A percentile compares a stretch with the other conserved stretches of the same genome.
phyloP scores from a whole-genome alignment of 2,113 vertebrate species.

The Lates calcarifer region DNA sequence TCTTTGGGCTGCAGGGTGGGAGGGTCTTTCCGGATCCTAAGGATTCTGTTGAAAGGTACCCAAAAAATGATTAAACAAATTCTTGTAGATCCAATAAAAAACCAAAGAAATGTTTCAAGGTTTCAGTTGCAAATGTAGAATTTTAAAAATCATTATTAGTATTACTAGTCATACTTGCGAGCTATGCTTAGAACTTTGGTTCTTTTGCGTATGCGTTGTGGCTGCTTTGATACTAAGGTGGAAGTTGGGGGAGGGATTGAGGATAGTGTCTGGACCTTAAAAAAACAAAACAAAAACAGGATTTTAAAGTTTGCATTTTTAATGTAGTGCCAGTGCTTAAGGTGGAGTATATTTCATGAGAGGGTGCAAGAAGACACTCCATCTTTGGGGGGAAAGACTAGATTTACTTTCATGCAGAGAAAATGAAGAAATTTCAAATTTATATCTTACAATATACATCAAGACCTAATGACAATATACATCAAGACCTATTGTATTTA shows the following conservation, averaged over 20 bases:
- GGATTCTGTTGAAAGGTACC: slow-evolving; percentile 82
- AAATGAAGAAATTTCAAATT: background rate
- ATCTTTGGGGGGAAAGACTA: background rate
- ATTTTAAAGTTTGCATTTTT: background rate
- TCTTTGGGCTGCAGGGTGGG: slow-evolving; percentile 95
- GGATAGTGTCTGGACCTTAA: slow-evolving; percentile 91
- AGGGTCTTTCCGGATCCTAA: slow-evolving; percentile 93
- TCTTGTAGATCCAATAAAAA: background rate
- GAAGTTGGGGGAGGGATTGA: slow-evolving; percentile 74
- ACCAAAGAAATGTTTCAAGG: background rate
- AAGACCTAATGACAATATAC: background rate
- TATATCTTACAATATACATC: background rate
- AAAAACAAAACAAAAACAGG: slow-evolving; percentile 21
- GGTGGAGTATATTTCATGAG: background rate
- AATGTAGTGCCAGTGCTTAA: background rate
- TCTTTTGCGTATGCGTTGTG: slow-evolving; percentile 89
- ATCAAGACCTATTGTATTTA: background rate
- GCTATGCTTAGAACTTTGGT: slow-evolving; percentile 93
- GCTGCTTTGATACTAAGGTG: slow-evolving; percentile 83
- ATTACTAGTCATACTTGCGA: slow-evolving; percentile 86
- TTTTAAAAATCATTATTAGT: background rate
- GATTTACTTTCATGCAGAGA: background rate
- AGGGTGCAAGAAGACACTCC: background rate
- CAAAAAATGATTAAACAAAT: background rate
- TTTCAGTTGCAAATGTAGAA: background rate